phyloP scores from a whole-genome alignment of 2,113 vertebrate species.

The Xenopus borealis region DNA sequence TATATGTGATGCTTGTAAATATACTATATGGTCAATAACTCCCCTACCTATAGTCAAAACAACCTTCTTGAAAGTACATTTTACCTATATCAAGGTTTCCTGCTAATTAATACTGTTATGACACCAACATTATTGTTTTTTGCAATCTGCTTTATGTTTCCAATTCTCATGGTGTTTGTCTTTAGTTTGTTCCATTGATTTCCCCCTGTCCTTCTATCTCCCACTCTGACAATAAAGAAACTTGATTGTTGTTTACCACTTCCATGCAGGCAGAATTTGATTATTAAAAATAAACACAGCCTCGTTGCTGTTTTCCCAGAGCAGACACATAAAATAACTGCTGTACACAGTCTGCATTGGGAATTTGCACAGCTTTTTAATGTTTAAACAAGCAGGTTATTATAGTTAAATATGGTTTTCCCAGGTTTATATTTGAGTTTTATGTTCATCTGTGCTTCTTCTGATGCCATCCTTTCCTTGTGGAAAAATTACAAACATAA shows the following conservation, averaged over 20 bases:
- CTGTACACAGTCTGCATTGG: conserved; percentile 46
- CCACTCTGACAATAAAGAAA: conserved; percentile 59
- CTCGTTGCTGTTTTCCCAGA: conserved; percentile 31
- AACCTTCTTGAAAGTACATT: conserved; percentile 12
- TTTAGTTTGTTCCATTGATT: conserved; percentile 38
- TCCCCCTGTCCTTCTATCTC: conserved; percentile 57
- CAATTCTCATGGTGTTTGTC: conserved; percentile 11
- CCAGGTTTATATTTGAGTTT: conserved; percentile 71
- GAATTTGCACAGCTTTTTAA: conserved; percentile 60
- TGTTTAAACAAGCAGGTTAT: conserved; percentile 65
- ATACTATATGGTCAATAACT: background rate
- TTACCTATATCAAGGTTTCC: conserved; percentile 42
- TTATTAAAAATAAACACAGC: conserved; percentile 45
- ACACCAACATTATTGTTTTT: conserved; percentile 36
- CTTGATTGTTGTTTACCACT: conserved; percentile 38
- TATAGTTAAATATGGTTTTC: conserved; percentile 64
- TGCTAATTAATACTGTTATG: conserved; percentile 40
- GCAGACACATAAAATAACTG: conserved; percentile 49
- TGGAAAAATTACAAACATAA: conserved; percentile 44
- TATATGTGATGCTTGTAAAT: too few relatives aligned
- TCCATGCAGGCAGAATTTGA: conserved; percentile 39
- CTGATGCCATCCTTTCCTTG: conserved; percentile 66
- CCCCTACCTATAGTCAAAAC: conserved; percentile 1
- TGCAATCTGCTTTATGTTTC: conserved; percentile 35
- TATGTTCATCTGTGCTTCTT: conserved; percentile 73